Evolutionary conservation across 2,113 vertebrate genomes (phyloP).

Genomic region (Engraulis encrasicolus): DNA sequence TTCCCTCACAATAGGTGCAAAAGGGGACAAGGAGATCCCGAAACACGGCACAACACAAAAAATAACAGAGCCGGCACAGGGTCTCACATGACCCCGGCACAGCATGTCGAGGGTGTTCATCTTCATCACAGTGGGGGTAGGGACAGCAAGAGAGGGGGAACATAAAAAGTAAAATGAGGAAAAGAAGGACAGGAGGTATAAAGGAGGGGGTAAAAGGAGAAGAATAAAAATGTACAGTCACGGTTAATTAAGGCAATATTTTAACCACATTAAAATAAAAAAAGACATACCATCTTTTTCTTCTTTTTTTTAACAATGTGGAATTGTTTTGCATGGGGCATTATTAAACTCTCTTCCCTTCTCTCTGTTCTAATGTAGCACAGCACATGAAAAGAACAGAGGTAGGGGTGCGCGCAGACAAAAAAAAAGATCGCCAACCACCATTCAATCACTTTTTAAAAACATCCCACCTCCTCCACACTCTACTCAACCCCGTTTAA

Average conservation of each 20-base stretch:
- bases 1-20: constrained; percentile 41
- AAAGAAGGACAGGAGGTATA: neutral
- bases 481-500: neutral
- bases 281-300: constrained; percentile 41
- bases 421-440: neutral
- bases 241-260: constrained; percentile 70
- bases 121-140: constrained; percentile 59
- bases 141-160: neutral
- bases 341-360: neutral
- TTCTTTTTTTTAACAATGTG: neutral
- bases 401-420: too few relatives aligned
- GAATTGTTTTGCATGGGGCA: neutral
- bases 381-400: neutral
- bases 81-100: constrained; percentile 35
- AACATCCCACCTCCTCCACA: neutral
- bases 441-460: neutral
- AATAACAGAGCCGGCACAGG: constrained; percentile 30
- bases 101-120: constrained; percentile 29
- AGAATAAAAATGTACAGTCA: constrained; percentile 54
- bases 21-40: constrained; percentile 40
- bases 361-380: neutral
- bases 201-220: constrained; percentile 26
- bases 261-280: constrained; percentile 46
- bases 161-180: neutral
- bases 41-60: constrained; percentile 39